Percentiles rank a stretch among this genome's conserved stretches.
Evolutionary conservation across 2,113 vertebrate species (phyloP).

Genomic region (Puntigrus tetrazona): DNA sequence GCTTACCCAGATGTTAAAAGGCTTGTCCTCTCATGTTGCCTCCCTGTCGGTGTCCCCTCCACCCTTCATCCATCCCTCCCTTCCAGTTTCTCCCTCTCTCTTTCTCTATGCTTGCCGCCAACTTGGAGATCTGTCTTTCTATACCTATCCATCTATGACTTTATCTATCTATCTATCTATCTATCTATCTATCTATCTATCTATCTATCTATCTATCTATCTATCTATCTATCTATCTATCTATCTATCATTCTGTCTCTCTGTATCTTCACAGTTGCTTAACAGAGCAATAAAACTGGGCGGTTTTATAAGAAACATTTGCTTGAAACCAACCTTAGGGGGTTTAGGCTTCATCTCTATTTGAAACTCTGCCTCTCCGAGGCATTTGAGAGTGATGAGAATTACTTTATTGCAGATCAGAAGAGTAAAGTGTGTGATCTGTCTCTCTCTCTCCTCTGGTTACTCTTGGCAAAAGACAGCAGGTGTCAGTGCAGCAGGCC

Average conservation of each 20-base stretch:
- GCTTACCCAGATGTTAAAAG: slow-evolving; percentile 97
- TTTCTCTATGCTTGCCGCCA: not conserved
- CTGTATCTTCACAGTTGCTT: not conserved
- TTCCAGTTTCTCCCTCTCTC: slow-evolving; percentile 18
- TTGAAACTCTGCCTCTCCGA: slow-evolving; percentile 1
- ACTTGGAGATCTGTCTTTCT: not conserved
- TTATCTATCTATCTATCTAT: not conserved
- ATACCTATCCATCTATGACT: not conserved
- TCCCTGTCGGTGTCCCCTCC: slow-evolving; percentile 68
- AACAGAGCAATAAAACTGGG: not conserved
- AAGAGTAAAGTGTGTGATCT: not conserved
- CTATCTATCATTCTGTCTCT: not conserved
- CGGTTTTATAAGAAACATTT: not conserved
- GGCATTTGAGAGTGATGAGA: slow-evolving; percentile 21
- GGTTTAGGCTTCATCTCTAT: not conserved
- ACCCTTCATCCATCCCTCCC: slow-evolving; percentile 54
- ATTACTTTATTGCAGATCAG: slow-evolving; percentile 29
- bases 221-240: not conserved
- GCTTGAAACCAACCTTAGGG: not conserved
- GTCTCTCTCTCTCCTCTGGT: slow-evolving; percentile 63
- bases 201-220: not conserved
- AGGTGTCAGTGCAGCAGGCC: slow-evolving; percentile 58
- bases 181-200: not conserved
- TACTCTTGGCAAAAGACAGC: slow-evolving; percentile 61
- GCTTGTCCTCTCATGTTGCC: slow-evolving; percentile 77